These are phyloP conservation scores for Pentamera pediparva DNA, from an alignment of 53 echinoderm and acorn worm species.

Conservation along the genomic window DNA sequence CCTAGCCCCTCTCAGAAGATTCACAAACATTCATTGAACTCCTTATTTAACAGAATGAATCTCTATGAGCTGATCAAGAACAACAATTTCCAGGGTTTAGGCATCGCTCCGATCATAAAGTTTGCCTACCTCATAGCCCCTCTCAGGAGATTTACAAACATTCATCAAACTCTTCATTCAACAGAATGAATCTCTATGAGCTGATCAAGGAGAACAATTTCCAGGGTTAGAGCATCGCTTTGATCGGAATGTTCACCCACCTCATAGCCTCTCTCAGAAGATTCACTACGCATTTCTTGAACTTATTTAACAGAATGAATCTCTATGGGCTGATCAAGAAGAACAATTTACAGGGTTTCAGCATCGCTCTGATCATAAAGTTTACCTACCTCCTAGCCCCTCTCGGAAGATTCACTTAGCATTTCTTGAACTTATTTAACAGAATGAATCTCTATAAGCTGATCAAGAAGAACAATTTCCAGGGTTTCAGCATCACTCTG, in stretches of 20 bases:
- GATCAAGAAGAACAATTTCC: slow-evolving; percentile 99
- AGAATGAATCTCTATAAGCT: slow-evolving; percentile 97
- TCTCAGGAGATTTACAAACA: slow-evolving; percentile 52
- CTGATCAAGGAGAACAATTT: slow-evolving; percentile 98
- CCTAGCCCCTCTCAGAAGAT: slow-evolving; percentile 68
- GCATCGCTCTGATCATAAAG: slow-evolving; percentile 76
- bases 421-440: background rate
- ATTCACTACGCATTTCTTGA: background rate
- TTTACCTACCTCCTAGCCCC: slow-evolving; percentile 83
- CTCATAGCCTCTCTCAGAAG: slow-evolving; percentile 72
- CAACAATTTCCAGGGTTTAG: slow-evolving; percentile 97
- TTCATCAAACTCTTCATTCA: background rate
- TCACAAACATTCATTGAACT: background rate
- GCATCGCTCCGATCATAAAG: slow-evolving; percentile 75
- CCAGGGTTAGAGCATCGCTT: slow-evolving; percentile 86
- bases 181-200: slow-evolving; percentile 95
- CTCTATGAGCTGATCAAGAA: slow-evolving; percentile 96
- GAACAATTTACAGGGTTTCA: slow-evolving; percentile 97
- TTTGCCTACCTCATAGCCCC: slow-evolving; percentile 84
- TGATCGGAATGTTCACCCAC: slow-evolving; percentile 83
- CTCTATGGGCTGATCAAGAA: slow-evolving; percentile 95
- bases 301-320: slow-evolving; percentile 65
- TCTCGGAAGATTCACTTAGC: slow-evolving; percentile 54
- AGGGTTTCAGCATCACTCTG: slow-evolving; percentile 85
- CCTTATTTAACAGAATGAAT: slow-evolving; percentile 73